Conservation (phyloP, 1,140 invertebrate species). For the Drosophila fuyamai region DNA sequence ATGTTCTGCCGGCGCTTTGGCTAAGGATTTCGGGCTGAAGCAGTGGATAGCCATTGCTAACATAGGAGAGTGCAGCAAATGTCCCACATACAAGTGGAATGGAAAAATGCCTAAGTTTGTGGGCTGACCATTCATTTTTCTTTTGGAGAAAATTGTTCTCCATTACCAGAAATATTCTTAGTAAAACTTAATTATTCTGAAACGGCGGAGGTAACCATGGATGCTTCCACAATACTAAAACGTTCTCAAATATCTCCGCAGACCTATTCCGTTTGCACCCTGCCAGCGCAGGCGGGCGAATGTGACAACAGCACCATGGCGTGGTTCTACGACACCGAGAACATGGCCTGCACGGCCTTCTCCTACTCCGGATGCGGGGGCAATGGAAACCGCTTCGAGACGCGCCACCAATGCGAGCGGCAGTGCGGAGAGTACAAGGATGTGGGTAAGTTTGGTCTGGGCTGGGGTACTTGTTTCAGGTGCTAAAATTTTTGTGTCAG, state of each 20-base stretch:
- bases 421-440: constrained; percentile 90
- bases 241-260: background rate
- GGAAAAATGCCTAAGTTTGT: too few species aligned
- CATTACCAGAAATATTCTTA: too few species aligned
- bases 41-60: too few species aligned
- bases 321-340: constrained; percentile 91
- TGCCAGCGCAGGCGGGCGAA: constrained; percentile 89
- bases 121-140: too few species aligned
- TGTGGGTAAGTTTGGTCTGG: constrained; percentile 87
- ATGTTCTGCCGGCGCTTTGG: too few species aligned
- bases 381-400: constrained; percentile 92
- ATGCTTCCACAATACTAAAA: too few species aligned
- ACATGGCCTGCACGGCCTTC: constrained; percentile 89
- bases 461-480: constrained; percentile 2
- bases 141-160: too few species aligned
- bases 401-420: constrained; percentile 92
- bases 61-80: too few species aligned
- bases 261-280: constrained; percentile 85
- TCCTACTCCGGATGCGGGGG: constrained; percentile 93
- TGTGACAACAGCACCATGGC: constrained; percentile 88
- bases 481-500: constrained; percentile 83
- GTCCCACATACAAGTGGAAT: too few species aligned
- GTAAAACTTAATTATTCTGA: too few species aligned
- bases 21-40: too few species aligned
- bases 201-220: too few species aligned